phyloP scores from a whole-genome alignment of 2,113 vertebrate species.

The Dunckerocampus dactyliophorus region DNA sequence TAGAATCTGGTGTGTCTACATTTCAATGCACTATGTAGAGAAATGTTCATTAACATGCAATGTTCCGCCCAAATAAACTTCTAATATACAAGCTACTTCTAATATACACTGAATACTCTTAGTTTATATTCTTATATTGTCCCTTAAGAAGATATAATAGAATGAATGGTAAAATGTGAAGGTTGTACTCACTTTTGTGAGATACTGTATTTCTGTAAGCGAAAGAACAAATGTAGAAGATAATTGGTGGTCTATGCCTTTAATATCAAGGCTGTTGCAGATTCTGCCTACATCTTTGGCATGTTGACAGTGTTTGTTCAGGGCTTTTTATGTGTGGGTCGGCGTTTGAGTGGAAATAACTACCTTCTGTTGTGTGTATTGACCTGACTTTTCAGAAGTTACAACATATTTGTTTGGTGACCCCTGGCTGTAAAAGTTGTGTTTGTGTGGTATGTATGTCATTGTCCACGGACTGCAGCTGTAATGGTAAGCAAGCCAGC shows the following conservation, averaged over 20 bases:
- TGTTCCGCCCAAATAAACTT: too few species aligned
- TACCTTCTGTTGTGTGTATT: background rate
- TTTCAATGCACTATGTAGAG: constrained; percentile 1
- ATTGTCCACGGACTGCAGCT: too few species aligned
- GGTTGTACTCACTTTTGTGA: too few species aligned
- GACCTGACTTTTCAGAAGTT: constrained; percentile 5
- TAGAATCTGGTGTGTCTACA: background rate
- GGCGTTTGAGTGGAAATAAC: background rate
- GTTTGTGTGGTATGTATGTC: background rate
- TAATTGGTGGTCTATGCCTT: background rate
- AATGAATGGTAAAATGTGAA: too few species aligned
- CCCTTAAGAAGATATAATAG: too few species aligned
- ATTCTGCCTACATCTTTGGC: constrained; percentile 4
- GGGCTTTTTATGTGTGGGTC: background rate
- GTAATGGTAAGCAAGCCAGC: background rate
- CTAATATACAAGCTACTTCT: too few species aligned
- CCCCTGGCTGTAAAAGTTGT: constrained; percentile 1
- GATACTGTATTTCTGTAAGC: too few species aligned
- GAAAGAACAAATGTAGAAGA: background rate
- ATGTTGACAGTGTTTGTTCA: constrained; percentile 6
- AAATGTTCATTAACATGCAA: too few species aligned
- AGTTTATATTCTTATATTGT: too few species aligned
- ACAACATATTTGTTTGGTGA: constrained; percentile 2
- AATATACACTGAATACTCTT: too few species aligned
- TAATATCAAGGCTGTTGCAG: background rate